Evolutionary conservation across 2,113 vertebrate species (phyloP).

Genomic region (Paracyprichromis sp.): DNA sequence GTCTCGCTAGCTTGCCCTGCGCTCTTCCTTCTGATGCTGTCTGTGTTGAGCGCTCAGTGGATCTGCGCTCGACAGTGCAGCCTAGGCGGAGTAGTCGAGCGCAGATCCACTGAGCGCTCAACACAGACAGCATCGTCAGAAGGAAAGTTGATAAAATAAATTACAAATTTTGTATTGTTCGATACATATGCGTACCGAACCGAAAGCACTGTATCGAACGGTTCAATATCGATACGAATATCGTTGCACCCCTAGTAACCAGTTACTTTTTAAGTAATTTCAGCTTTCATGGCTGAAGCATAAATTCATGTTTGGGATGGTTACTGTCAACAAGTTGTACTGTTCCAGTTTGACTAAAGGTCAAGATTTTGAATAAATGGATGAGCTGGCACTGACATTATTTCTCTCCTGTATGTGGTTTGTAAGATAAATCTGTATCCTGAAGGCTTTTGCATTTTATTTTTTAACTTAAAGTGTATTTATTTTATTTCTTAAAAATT

Average conservation of each 20-base stretch:
- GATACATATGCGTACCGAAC: no score
- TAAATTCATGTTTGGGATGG: conserved; percentile 38
- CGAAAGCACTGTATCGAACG: no score
- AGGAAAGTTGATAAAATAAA: no score
- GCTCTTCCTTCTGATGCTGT: no score
- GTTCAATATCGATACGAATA: no score
- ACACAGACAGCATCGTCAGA: no score
- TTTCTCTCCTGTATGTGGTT: conserved; percentile 6
- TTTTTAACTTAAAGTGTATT: background rate
- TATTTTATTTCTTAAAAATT: conserved; percentile 5
- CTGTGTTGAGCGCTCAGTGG: no score
- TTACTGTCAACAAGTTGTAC: conserved; percentile 30
- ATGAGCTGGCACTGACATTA: conserved; percentile 24
- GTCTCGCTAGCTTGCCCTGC: no score
- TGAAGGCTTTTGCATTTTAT: background rate
- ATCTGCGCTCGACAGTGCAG: no score
- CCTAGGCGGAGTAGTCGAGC: no score
- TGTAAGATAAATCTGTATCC: background rate
- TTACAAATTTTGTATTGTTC: no score
- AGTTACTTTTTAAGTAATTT: conserved; percentile 9
- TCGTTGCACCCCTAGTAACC: background rate
- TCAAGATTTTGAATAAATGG: conserved; percentile 47
- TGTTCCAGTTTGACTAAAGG: conserved; percentile 47
- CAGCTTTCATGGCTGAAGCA: conserved; percentile 4
- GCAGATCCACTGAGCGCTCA: no score